Base-by-base conservation (phyloP, 30 jellyfish, hydroid and myxozoan genomes). In the Aurelia aurita region DNA sequence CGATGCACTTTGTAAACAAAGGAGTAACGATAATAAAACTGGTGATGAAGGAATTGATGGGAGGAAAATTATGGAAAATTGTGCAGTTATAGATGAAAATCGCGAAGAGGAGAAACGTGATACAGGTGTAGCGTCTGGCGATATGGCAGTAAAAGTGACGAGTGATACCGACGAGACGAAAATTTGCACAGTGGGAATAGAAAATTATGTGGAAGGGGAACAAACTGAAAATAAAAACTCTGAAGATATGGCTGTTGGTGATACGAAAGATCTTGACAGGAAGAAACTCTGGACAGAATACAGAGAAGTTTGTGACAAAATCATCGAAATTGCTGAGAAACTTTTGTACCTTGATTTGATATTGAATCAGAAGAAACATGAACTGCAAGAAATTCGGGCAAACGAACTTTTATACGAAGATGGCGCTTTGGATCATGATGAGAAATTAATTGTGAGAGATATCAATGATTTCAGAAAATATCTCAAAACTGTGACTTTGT, bases 321-420 rank as follows among this genome's bases (percentile, higher is more conserved):
- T 81, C 20, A 18, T 19, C 77, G 71, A 68, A 18, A 53, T 81
- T 13, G 58, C 85, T 1, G 85, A 68, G 54, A 81, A 57, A n/a
- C 35, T 81, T 6, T 58, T 81, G 20, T 68, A 64, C 23, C 70
- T 64, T 28, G 91, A 81, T 43, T 55, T 81, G 22, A 14, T 64
- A 73, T 11, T 20, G 18, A 76, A 25, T 55, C 57, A 69, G 62
- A 69, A 8, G 29, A 51, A 23, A 4, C 22, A 11, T 20, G 85
- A 81, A 35, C 29, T 81, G 46, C 63, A 66, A 12, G 78, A 67
- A 34, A 6, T 81, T 9, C 31, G 28, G 57, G 59, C 25, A 21
- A 15, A 19, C 45, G 76, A 79, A 58, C 53, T 18, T 25, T 20
- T 34, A 5, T 14, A 29, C 22, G 70, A 81, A 10, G 83, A 81